These are phyloP conservation scores for Panthera leo DNA, from an alignment of 2,113 vertebrate genomes.

Conservation along the genomic window DNA sequence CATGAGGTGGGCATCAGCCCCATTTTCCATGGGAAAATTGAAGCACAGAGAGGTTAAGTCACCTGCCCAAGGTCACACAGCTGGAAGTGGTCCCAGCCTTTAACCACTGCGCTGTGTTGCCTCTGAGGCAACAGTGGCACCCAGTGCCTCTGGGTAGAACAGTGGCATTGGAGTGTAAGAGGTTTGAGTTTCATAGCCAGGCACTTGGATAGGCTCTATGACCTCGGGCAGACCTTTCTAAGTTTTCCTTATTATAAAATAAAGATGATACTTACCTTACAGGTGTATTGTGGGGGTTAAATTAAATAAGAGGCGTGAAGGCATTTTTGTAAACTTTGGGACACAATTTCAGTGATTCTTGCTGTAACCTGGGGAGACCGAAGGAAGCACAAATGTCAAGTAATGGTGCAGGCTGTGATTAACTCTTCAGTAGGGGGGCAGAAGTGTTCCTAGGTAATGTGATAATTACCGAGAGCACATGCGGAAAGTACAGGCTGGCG, in stretches of 20 bases:
- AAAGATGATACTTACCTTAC: not conserved
- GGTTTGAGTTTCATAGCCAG: not conserved
- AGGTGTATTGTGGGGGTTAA: not conserved
- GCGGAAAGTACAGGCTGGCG: not conserved
- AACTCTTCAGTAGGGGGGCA: not conserved
- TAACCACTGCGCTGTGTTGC: not conserved
- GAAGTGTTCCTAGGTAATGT: not conserved
- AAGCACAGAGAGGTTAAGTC: constrained; percentile 34
- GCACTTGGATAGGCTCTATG: fast-evolving
- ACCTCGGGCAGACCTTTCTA: not conserved
- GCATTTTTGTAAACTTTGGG: not conserved
- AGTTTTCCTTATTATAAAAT: constrained; percentile 13
- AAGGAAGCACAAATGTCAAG: not conserved
- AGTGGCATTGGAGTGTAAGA: not conserved
- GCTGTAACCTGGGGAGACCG: not conserved
- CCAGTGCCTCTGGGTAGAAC: not conserved
- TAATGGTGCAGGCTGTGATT: not conserved
- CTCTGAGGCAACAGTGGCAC: not conserved
- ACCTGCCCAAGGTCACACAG: constrained; percentile 15
- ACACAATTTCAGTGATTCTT: not conserved
- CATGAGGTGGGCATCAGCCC: not conserved
- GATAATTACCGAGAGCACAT: not conserved
- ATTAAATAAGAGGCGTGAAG: not conserved
- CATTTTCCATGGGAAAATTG: not conserved
- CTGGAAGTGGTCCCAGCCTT: not conserved